Percentiles rank a stretch among this genome's conserved stretches.
These are phyloP conservation scores for Cynopterus brachyotis DNA, from an alignment of 2,113 vertebrate species.

Conservation along the genomic window DNA sequence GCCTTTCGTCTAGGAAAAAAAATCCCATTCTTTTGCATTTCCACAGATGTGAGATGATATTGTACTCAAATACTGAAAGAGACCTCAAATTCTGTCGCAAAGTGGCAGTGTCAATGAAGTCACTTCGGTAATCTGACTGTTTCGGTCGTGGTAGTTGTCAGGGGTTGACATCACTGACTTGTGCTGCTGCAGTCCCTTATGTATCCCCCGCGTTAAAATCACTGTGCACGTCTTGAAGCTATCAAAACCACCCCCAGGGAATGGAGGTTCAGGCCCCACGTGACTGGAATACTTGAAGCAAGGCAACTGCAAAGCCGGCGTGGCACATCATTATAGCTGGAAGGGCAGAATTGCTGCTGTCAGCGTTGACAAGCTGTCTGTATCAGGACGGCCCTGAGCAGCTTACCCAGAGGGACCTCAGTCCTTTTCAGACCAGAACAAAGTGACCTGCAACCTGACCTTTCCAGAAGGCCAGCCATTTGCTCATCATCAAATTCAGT, in stretches of 20 bases:
- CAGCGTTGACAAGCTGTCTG: not conserved
- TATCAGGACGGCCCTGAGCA: not conserved
- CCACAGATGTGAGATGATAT: not conserved
- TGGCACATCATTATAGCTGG: not conserved
- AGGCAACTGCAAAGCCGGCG: not conserved
- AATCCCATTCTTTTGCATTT: not conserved
- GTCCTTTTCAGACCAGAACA: not conserved
- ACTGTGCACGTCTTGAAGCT: not conserved
- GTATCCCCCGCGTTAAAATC: constrained; percentile 6
- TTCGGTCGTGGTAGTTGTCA: not conserved
- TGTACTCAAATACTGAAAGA: not conserved
- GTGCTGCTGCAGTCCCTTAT: not conserved
- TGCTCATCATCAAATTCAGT: not conserved
- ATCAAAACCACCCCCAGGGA: not conserved
- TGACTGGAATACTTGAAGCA: not conserved
- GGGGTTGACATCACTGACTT: not conserved
- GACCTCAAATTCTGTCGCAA: not conserved
- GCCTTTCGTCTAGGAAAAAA: not conserved
- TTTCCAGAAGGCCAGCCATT: not conserved
- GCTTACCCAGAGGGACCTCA: rapidly evolving
- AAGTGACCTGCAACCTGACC: not conserved
- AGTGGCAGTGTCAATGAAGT: not conserved
- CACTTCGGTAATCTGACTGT: not conserved
- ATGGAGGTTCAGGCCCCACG: not conserved
- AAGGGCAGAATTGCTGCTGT: not conserved